Base-by-base conservation (phyloP, 2,888 invertebrate species). In the Lacanobia wlatinum region DNA sequence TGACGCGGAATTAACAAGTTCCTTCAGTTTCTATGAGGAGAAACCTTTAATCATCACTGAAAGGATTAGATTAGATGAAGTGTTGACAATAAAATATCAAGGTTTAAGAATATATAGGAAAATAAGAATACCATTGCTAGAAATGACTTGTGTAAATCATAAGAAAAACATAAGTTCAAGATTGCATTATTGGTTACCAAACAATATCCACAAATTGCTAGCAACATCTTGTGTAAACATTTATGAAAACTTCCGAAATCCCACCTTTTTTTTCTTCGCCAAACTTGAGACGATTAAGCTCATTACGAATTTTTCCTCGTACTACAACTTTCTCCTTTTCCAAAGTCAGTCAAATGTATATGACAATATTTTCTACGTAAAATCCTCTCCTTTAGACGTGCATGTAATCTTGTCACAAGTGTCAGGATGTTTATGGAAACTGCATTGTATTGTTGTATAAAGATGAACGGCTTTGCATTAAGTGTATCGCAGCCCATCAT, bases 131-230 rank as follows among this genome's bases (percentile, higher is more conserved):
- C 6, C 10, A 40, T 10, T 40, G 16, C 6, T 18, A 48, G 48
- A 48, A 48, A 5, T 48, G 48, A 48, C 8, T 48, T 48, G 48
- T 18, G 48, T 6, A 16, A 48, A 48, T n/a, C 34, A 18, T 3
- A 28, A 28, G 5, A 28, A 28, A 28, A 61, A 8, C 18, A 12
- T 7, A 2, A 2, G n/a, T n/a, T n/a, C n/a, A n/a, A n/a, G 21
- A 18, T 38, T 21, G 4, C 12, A 6, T 55, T 34, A 52, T 52
- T 28, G 28, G 18, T 28, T 34, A 28, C 12, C 12, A 21, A 67
- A 48, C 23, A 66, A 53, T 53, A 14, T 34, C 21, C 18, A 69
- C 53, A 69, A 67, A 67, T 66, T 43, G 10, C 16, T 52, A 28
- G n/a, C 18, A 46, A 23, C 38, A 67, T 46, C 38, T 68, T 63